These are phyloP conservation scores for Mycetomoellerius zeteki DNA, from an alignment of 1,140 invertebrate genomes.

Conservation along the genomic window DNA sequence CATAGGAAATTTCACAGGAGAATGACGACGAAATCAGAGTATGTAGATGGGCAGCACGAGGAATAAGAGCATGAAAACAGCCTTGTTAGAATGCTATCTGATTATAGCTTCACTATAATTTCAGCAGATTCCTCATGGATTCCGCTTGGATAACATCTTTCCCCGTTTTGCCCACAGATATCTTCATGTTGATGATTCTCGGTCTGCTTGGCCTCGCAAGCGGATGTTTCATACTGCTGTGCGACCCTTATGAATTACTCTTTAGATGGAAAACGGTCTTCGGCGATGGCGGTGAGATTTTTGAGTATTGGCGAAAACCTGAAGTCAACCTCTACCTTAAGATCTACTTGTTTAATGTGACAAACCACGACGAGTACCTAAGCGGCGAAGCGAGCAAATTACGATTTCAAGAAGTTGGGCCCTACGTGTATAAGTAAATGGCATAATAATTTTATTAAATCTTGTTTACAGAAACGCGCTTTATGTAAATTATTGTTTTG, in stretches of 20 bases:
- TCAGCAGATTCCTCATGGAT: neutral
- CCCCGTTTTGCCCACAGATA: slow-evolving; percentile 86
- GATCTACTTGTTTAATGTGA: slow-evolving; percentile 96
- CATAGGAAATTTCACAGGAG: neutral
- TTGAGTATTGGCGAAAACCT: slow-evolving; percentile 94
- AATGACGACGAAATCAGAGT: neutral
- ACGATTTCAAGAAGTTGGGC: slow-evolving; percentile 93
- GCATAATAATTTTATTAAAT: neutral
- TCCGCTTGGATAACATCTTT: neutral
- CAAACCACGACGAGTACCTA: slow-evolving; percentile 93
- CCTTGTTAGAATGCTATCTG: slow-evolving; percentile 8
- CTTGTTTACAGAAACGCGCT: neutral
- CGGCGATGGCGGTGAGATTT: slow-evolving; percentile 92
- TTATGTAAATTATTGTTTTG: neutral
- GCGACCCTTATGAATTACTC: slow-evolving; percentile 91
- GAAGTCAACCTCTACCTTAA: slow-evolving; percentile 94
- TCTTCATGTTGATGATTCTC: slow-evolving; percentile 89
- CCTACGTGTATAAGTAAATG: slow-evolving; percentile 96
- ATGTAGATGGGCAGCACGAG: neutral
- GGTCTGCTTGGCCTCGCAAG: slow-evolving; percentile 89
- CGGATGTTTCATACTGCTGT: slow-evolving; percentile 88
- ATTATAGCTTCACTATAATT: slow-evolving; percentile 20
- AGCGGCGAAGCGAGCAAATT: slow-evolving; percentile 91
- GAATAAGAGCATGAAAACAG: neutral
- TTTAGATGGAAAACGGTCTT: slow-evolving; percentile 93